Conservation (phyloP, 2,888 invertebrate species). For the Tetranychus piercei region DNA sequence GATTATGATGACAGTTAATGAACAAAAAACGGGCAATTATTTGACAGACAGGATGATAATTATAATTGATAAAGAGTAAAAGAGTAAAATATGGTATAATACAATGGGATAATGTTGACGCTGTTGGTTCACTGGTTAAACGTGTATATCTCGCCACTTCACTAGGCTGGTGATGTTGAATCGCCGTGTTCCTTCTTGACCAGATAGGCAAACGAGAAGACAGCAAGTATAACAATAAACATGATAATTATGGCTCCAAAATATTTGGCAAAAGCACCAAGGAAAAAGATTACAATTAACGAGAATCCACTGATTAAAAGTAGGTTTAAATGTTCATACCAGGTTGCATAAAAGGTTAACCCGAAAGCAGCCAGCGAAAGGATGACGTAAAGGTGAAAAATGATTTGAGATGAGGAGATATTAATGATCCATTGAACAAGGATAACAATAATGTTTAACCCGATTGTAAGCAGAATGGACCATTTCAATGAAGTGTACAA, state of each 20-base stretch:
- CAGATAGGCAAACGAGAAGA: conserved; percentile 3
- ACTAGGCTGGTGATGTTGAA: neutral
- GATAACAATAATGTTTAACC: conserved; percentile 2
- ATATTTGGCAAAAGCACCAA: conserved; percentile 4
- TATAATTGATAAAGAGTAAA: too few relatives aligned
- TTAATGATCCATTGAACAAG: neutral
- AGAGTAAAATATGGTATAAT: too few relatives aligned
- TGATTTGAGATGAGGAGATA: conserved; percentile 5
- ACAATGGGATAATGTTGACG: neutral
- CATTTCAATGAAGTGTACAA: conserved; percentile 5
- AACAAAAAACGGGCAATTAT: too few relatives aligned
- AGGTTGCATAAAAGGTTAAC: neutral
- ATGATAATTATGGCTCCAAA: conserved; percentile 6
- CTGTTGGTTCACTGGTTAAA: neutral
- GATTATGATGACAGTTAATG: too few relatives aligned
- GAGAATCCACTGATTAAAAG: conserved; percentile 2
- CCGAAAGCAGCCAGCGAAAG: neutral
- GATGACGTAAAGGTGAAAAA: neutral
- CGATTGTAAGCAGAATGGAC: neutral
- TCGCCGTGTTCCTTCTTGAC: neutral
- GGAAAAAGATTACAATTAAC: neutral
- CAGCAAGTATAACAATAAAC: conserved; percentile 5
- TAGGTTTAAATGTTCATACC: neutral
- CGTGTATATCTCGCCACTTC: neutral
- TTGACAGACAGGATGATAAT: too few relatives aligned